These are phyloP conservation scores for Laupala kohalensis DNA, from an alignment of 1,140 invertebrate species.

Conservation along the genomic window DNA sequence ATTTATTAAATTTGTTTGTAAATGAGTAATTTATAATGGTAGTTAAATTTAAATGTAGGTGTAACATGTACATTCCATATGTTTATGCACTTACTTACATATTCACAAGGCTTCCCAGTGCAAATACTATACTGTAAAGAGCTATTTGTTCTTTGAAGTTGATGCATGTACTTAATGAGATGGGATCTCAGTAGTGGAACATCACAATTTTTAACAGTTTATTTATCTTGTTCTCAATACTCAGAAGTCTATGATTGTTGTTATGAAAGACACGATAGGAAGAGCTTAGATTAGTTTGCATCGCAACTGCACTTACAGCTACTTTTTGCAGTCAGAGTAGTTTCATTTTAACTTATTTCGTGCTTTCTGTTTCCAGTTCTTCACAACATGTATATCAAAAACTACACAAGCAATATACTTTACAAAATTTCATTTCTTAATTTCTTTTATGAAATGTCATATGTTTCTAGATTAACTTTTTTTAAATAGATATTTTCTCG, in stretches of 20 bases:
- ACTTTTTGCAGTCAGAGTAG: neutral
- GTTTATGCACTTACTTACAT: neutral
- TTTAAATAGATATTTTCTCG: no score
- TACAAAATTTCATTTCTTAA: no score
- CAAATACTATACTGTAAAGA: neutral
- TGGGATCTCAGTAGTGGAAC: neutral
- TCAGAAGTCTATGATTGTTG: neutral
- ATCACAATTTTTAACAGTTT: neutral
- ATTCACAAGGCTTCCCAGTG: neutral
- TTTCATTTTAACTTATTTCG: no score
- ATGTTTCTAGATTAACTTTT: no score
- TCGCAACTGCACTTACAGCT: neutral
- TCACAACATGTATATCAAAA: no score
- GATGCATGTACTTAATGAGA: neutral
- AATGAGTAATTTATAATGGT: neutral
- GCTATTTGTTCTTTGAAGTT: neutral
- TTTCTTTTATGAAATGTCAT: no score
- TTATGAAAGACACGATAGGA: neutral
- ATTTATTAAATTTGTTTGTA: neutral
- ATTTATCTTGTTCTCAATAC: neutral
- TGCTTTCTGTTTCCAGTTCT: no score
- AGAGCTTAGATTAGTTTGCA: neutral
- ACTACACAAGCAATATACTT: no score
- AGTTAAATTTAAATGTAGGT: neutral
- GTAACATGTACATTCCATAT: neutral